Base-by-base conservation (phyloP, 2,797 vertebrate species). In the Manis javanica region DNA sequence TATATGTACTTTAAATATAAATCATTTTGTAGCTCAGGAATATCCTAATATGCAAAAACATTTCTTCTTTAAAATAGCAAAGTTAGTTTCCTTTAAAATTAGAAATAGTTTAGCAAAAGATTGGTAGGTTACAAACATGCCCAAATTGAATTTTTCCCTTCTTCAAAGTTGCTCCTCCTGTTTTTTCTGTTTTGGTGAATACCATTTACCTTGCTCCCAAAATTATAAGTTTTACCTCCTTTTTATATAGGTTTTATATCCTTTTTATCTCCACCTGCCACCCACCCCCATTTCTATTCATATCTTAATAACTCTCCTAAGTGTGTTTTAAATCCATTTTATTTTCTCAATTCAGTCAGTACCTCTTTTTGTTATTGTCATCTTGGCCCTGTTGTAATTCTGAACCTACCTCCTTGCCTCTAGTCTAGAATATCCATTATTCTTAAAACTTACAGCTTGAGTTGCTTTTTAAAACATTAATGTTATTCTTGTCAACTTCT, bases 41-140 rank as follows among this genome's bases (percentile, higher is more conserved):
- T 5, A 69, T 90, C 21, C 9, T 69, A 95, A 84, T 4, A 18
- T 79, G 16, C 34, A 85, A 66, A 94, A 75, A 26, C 14, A 63
- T 51, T 19, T 2, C 14, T 86, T 64, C 71, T 79, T 34, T 11
- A 24, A 55, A 42, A 55, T 51, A 72, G 12, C 16, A 29, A 91
- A 81, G 12, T 75, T 72, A 19, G 5, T 82, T 55, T 93, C n/a
- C 24, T 74, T 95, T 81, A 46, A 85, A 89, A 66, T 84, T 64
- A 83, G 69, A 51, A 90, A 31, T 59, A 74, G 23, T 87, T 94
- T 77, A 66, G 55, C n/a, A 63, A 79, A 90, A 96, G 19, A 94
- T 79, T 13, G 68, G 7, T 89, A 95, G 87, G 84, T 90, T 90
- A 66, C 63, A 31, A 88, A 64, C 39, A 55, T 83, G 79, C 11